Conservation (phyloP, 2,797 vertebrate genomes). For the Chrysocyon brachyurus region DNA sequence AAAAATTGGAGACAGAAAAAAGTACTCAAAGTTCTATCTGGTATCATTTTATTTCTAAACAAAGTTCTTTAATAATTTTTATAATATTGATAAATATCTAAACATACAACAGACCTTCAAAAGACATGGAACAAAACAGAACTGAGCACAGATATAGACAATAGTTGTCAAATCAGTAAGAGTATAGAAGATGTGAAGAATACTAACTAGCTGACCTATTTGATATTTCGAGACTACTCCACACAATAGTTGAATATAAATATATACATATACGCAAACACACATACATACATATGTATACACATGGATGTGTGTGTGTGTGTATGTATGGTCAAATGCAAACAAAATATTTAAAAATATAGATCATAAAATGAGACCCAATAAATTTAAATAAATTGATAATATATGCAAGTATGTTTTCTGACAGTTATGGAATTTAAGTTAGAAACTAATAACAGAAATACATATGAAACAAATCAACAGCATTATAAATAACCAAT, state of each 20-base stretch:
- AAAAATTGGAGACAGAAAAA: background rate
- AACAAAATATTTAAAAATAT: background rate
- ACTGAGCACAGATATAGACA: background rate
- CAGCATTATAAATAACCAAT: background rate
- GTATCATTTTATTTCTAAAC: background rate
- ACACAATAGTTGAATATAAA: background rate
- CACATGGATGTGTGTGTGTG: too few relatives aligned
- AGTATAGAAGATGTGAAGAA: background rate
- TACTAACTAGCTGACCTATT: background rate
- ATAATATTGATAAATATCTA: background rate
- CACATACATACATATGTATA: too few relatives aligned
- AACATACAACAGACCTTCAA: background rate
- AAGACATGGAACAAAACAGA: background rate
- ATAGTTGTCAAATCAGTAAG: background rate
- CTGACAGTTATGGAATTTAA: background rate
- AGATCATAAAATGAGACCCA: background rate
- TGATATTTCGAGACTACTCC: background rate
- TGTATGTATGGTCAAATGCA: background rate
- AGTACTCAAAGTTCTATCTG: background rate
- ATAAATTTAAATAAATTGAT: background rate
- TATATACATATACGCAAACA: too few relatives aligned
- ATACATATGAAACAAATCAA: background rate
- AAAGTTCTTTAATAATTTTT: background rate
- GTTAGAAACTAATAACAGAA: background rate
- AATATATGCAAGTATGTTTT: background rate